These are phyloP conservation scores for Latrodectus hesperus DNA, from an alignment of 2,888 invertebrate species.

Conservation along the genomic window DNA sequence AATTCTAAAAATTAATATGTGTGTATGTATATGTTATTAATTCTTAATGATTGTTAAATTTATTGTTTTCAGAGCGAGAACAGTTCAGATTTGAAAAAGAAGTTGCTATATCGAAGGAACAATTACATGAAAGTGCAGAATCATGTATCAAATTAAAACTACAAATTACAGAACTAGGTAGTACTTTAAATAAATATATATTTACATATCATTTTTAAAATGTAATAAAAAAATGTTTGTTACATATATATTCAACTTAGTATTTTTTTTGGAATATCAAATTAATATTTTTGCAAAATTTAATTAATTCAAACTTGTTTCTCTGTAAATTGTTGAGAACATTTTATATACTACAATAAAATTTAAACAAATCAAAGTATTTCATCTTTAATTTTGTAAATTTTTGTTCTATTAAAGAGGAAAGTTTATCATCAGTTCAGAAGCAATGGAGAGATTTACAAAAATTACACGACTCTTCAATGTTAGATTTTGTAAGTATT, in stretches of 20 bases:
- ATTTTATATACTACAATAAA: background rate
- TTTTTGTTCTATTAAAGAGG: constrained; percentile 32
- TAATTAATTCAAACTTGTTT: background rate
- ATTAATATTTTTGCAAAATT: background rate
- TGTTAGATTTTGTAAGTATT: constrained; percentile 51
- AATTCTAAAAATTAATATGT: no score
- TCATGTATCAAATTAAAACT: constrained; percentile 51
- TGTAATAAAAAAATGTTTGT: no score
- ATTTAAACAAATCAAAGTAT: background rate
- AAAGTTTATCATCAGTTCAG: constrained; percentile 45
- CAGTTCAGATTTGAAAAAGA: constrained; percentile 64
- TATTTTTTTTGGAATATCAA: background rate
- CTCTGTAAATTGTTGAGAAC: background rate
- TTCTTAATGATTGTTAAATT: no score
- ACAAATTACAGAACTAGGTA: constrained; percentile 54
- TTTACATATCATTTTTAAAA: background rate
- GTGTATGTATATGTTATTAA: no score
- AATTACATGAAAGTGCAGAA: constrained; percentile 45
- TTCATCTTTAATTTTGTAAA: background rate
- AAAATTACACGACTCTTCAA: constrained; percentile 41
- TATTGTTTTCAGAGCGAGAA: constrained; percentile 36
- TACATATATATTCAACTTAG: background rate
- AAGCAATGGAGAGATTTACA: constrained; percentile 59
- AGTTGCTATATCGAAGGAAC: constrained; percentile 27
- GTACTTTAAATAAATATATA: background rate